These are phyloP conservation scores for Campoplex capitator DNA, from an alignment of 2,888 invertebrate genomes.

Conservation along the genomic window DNA sequence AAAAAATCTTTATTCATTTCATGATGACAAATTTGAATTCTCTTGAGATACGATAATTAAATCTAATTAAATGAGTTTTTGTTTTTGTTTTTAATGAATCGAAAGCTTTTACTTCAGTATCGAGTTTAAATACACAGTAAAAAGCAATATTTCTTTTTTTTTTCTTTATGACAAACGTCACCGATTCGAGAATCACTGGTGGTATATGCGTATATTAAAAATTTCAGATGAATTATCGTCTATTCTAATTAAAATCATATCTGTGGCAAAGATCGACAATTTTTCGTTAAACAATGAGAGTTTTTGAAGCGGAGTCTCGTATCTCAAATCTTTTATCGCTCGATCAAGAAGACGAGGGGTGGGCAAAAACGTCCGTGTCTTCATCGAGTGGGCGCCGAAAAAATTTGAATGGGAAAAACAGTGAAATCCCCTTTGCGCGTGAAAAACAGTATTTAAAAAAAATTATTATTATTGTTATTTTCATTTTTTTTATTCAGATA, in stretches of 20 bases:
- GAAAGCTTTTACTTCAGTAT: too few species aligned
- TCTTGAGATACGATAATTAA: background rate
- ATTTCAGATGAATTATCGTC: conserved; percentile 2
- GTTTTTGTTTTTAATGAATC: background rate
- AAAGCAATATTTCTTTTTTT: background rate
- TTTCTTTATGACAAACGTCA: background rate
- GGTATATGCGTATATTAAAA: background rate
- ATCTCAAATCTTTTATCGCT: conserved; percentile 27
- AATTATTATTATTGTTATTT: background rate
- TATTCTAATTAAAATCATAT: conserved; percentile 12
- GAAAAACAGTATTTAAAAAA: background rate
- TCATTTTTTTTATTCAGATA: conserved; percentile 18
- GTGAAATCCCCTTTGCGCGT: conserved; percentile 12
- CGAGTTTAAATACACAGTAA: background rate
- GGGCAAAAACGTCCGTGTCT: background rate
- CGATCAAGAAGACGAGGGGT: background rate
- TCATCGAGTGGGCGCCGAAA: conserved; percentile 30
- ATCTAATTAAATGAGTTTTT: background rate
- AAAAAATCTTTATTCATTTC: background rate
- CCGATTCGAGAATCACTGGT: background rate
- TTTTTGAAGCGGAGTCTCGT: conserved; percentile 9
- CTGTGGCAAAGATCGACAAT: conserved; percentile 10
- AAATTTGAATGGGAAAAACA: conserved; percentile 39
- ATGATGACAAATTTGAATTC: too few species aligned
- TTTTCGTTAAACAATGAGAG: conserved; percentile 28